Evolutionary conservation across 2,797 vertebrate species (phyloP).

Genomic region (Huso huso): DNA sequence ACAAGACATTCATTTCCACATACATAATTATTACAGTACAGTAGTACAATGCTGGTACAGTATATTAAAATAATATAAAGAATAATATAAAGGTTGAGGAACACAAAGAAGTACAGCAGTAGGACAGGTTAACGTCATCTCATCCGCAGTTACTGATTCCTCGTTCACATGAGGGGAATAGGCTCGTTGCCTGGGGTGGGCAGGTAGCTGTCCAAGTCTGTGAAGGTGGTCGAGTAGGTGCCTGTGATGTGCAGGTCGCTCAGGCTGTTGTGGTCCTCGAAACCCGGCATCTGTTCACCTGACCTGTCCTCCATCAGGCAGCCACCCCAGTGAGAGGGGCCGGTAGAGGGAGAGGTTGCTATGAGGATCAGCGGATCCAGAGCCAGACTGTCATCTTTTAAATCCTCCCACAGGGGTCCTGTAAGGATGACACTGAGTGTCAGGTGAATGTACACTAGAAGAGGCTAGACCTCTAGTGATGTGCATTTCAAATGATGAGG

Average conservation of each 20-base stretch:
- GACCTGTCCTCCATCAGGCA: constrained; percentile 17
- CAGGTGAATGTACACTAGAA: not conserved
- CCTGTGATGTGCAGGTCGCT: constrained; percentile 61
- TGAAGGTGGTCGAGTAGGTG: constrained; percentile 65
- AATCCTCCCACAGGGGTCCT: constrained; percentile 92
- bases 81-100: no score
- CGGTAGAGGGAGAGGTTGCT: constrained; percentile 36
- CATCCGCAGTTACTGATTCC: no score
- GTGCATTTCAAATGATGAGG: no score
- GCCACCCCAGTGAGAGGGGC: constrained; percentile 18
- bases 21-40: no score
- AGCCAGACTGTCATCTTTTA: constrained; percentile 79
- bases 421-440: constrained; percentile 5
- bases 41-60: no score
- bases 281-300: constrained; percentile 15
- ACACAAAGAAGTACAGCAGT: no score
- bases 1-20: no score
- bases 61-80: no score
- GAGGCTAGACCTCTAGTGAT: not conserved
- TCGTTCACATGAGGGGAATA: constrained; percentile 64
- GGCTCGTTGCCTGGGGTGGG: constrained; percentile 64
- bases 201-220: constrained; percentile 73
- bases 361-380: constrained; percentile 63
- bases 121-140: no score
- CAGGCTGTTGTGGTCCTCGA: constrained; percentile 19